These are phyloP conservation scores for Zosterops pallidus DNA, from an alignment of 2,113 vertebrate species.

Conservation along the genomic window DNA sequence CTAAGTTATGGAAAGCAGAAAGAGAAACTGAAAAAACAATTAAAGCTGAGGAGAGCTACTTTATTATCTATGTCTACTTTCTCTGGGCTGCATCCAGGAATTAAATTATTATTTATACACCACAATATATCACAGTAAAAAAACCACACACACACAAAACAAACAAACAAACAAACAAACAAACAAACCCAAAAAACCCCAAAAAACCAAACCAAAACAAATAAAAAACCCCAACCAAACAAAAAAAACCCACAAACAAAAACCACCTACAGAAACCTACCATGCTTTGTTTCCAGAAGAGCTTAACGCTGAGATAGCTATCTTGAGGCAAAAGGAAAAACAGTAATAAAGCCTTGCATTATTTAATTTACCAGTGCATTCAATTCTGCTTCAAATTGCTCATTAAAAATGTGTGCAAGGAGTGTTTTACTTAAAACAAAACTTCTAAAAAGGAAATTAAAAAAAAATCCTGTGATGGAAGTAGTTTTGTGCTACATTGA, in stretches of 20 bases:
- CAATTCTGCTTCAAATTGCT: not conserved
- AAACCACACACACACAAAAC: not conserved
- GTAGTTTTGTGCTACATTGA: not conserved
- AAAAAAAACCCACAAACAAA: not conserved
- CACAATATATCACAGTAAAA: not conserved
- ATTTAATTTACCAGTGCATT: not conserved
- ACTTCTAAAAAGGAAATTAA: not conserved
- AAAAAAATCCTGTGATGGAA: not conserved
- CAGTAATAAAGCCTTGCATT: not conserved
- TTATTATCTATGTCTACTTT: not conserved
- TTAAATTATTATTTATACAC: not conserved
- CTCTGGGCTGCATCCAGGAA: not conserved
- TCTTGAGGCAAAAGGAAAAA: not conserved
- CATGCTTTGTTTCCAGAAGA: not conserved
- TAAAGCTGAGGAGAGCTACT: not conserved
- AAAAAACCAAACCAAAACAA: rapidly evolving
- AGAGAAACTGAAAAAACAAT: constrained; percentile 4
- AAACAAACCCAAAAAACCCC: not conserved
- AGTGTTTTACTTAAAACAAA: not conserved
- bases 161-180: not conserved
- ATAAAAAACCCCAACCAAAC: not conserved
- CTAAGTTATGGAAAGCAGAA: not conserved
- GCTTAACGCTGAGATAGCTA: not conserved
- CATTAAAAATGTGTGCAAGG: not conserved
- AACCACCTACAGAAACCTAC: not conserved